Conservation (phyloP, 2,113 vertebrate genomes). For the Cebidichthys violaceus region DNA sequence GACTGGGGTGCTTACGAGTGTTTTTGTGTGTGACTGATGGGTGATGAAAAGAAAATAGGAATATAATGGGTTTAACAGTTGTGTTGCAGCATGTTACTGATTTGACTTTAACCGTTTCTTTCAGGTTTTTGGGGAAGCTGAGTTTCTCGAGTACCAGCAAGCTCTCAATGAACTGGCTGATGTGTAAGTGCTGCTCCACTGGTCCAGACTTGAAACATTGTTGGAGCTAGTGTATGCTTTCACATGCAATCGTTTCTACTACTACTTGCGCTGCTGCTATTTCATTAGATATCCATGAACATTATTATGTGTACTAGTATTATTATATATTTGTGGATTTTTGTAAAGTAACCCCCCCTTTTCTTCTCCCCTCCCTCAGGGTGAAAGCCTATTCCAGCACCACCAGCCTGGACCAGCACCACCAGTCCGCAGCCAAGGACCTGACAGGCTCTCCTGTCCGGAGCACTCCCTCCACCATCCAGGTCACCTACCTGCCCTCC, state of each 20-base stretch:
- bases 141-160: slow-evolving; percentile 92
- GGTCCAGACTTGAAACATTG: slow-evolving; percentile 15
- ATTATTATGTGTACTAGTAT: background rate
- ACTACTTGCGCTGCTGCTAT: background rate
- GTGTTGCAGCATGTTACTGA: background rate
- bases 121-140: slow-evolving; percentile 90
- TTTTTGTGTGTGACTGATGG: background rate
- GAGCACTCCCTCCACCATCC: slow-evolving; percentile 89
- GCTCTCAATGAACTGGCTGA: slow-evolving; percentile 89
- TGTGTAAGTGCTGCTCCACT: slow-evolving; percentile 84
- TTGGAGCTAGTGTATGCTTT: background rate
- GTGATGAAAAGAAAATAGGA: background rate
- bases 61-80: background rate
- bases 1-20: slow-evolving; percentile 85
- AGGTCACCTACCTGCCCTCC: slow-evolving; percentile 97
- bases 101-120: slow-evolving; percentile 32
- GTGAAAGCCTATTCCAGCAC: slow-evolving; percentile 82
- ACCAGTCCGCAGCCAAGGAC: slow-evolving; percentile 95
- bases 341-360: background rate
- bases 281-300: background rate
- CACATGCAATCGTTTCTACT: background rate
- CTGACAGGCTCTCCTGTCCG: slow-evolving; percentile 87
- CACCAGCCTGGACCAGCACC: slow-evolving; percentile 89
- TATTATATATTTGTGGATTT: background rate
- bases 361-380: slow-evolving; percentile 47